phyloP scores from a whole-genome alignment of 2,888 invertebrate species.

The Idaea biselata region DNA sequence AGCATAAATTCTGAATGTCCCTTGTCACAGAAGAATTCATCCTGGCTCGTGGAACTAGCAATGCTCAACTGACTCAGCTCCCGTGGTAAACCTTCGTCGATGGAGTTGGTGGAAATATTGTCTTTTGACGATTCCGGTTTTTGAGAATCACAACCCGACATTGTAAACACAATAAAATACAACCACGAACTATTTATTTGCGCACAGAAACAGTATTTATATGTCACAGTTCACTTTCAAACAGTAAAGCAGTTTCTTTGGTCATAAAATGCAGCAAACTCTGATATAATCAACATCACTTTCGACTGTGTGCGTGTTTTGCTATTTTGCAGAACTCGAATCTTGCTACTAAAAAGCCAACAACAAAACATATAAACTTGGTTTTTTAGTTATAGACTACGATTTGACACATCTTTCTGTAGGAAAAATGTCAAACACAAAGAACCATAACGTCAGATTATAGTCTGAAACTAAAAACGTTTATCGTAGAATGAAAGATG shows the following conservation, averaged over 20 bases:
- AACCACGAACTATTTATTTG: neutral
- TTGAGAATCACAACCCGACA: slow-evolving; percentile 68
- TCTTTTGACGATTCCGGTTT: slow-evolving; percentile 68
- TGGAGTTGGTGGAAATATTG: slow-evolving; percentile 73
- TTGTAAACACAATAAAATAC: slow-evolving; percentile 22
- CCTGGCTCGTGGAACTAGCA: slow-evolving; percentile 85
- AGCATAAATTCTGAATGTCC: slow-evolving; percentile 92
- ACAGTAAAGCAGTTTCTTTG: neutral
- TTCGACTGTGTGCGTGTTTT: neutral
- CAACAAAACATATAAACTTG: too few relatives aligned
- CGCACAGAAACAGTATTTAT: neutral
- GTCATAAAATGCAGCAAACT: neutral
- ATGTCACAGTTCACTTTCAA: slow-evolving; percentile 11
- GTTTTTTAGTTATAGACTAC: too few relatives aligned
- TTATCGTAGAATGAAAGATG: too few relatives aligned
- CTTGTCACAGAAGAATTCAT: slow-evolving; percentile 87
- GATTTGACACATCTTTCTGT: too few relatives aligned
- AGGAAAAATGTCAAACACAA: too few relatives aligned
- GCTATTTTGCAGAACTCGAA: too few relatives aligned
- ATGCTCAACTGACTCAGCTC: slow-evolving; percentile 85
- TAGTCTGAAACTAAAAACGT: too few relatives aligned
- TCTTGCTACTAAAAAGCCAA: too few relatives aligned
- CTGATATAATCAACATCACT: neutral
- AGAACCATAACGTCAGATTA: too few relatives aligned
- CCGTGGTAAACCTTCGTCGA: slow-evolving; percentile 82